Percentiles rank a stretch among this genome's conserved stretches.
Conservation (phyloP, 2,113 vertebrate species). For the Microtus pennsylvanicus region DNA sequence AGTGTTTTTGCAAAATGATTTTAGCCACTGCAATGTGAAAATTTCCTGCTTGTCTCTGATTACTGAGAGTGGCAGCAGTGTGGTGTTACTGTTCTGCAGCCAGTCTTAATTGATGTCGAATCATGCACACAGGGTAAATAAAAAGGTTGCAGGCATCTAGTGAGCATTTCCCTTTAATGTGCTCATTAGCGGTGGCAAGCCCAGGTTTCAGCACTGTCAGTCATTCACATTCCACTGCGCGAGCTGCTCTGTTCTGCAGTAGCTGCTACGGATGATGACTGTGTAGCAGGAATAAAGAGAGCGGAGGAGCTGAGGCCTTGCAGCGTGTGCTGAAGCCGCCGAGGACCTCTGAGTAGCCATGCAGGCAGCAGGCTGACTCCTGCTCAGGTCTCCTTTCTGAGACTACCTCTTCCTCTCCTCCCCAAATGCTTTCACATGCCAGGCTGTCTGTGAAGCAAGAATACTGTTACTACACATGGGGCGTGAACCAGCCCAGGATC, state of each 20-base stretch:
- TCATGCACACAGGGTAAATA: conserved; percentile 84
- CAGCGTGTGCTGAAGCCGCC: conserved; percentile 83
- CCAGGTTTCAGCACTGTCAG: conserved; percentile 87
- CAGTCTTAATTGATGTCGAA: conserved; percentile 80
- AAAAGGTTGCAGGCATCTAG: conserved; percentile 86
- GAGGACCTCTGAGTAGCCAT: conserved; percentile 86
- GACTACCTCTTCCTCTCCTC: conserved; percentile 70
- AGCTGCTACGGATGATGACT: conserved; percentile 88
- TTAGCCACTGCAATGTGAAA: conserved; percentile 4
- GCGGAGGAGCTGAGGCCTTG: conserved; percentile 88
- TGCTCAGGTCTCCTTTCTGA: conserved; percentile 50
- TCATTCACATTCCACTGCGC: conserved; percentile 90
- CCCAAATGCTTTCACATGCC: conserved; percentile 71
- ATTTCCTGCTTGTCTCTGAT: conserved; percentile 40
- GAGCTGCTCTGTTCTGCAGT: conserved; percentile 86
- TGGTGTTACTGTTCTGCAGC: conserved; percentile 68
- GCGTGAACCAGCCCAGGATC: conserved; percentile 83
- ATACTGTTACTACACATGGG: conserved; percentile 80
- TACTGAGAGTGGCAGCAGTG: conserved; percentile 43
- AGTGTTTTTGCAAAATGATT: not conserved
- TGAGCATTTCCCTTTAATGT: conserved; percentile 84
- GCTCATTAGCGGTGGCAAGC: conserved; percentile 88
- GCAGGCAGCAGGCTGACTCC: conserved; percentile 75
- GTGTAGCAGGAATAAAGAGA: conserved; percentile 89
- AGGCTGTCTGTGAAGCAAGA: conserved; percentile 83